Evolutionary conservation across 2,888 invertebrate species (phyloP).

Genomic region (Sesia apiformis): DNA sequence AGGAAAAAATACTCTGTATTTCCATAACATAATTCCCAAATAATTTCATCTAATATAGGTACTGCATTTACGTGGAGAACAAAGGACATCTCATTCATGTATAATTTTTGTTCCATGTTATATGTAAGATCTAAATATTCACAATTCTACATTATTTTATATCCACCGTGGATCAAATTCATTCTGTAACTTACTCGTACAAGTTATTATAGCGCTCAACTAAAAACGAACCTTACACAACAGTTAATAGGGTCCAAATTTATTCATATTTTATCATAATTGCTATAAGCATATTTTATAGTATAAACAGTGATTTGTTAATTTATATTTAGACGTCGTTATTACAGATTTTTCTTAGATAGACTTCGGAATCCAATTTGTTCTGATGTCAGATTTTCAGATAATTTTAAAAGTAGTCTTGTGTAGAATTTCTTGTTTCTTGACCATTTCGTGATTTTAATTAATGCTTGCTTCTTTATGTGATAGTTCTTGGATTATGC

Average conservation of each 20-base stretch:
- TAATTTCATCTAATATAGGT: too few relatives aligned
- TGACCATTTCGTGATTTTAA: slow-evolving; percentile 20
- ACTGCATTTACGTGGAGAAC: too few relatives aligned
- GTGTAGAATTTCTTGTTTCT: neutral
- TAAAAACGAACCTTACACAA: too few relatives aligned
- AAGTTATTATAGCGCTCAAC: too few relatives aligned
- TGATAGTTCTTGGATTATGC: slow-evolving; percentile 16
- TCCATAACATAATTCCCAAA: too few relatives aligned
- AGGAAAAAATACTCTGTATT: too few relatives aligned
- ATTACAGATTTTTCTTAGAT: slow-evolving; percentile 34
- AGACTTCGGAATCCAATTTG: slow-evolving; percentile 39
- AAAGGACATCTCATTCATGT: too few relatives aligned
- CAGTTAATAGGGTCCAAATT: too few relatives aligned
- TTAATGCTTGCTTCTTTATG: slow-evolving; percentile 15
- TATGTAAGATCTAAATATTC: slow-evolving; percentile 7
- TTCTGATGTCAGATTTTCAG: slow-evolving; percentile 32
- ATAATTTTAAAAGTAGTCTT: slow-evolving; percentile 26
- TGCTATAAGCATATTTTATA: slow-evolving; percentile 8
- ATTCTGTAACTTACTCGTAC: too few relatives aligned
- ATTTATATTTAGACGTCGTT: slow-evolving; percentile 29
- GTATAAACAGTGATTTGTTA: slow-evolving; percentile 23
- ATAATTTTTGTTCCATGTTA: too few relatives aligned
- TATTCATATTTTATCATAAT: neutral
- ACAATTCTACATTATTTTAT: slow-evolving; percentile 7
- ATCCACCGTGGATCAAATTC: slow-evolving; percentile 3